Evolutionary conservation across 2,888 invertebrate genomes (phyloP).

Genomic region (Sarcophaga carnaria): DNA sequence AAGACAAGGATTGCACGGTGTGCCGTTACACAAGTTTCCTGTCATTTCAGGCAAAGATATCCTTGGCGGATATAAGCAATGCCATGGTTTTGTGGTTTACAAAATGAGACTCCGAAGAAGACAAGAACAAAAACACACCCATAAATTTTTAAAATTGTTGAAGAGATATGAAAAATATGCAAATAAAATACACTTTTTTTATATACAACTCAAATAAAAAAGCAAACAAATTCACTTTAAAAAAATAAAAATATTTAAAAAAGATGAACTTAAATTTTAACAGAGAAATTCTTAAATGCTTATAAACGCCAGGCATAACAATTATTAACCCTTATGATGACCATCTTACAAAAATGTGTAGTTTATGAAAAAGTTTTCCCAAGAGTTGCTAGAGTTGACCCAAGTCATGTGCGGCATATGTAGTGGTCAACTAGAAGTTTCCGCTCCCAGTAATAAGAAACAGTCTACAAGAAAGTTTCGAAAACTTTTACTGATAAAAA

Average conservation of each 20-base stretch:
- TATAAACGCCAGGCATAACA: conserved; percentile 24
- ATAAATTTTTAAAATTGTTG: conserved; percentile 67
- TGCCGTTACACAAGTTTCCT: conserved; percentile 68
- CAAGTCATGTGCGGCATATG: conserved; percentile 60
- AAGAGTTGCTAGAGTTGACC: conserved; percentile 51
- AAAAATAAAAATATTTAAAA: conserved; percentile 3
- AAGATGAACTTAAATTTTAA: not conserved
- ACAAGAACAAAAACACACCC: conserved; percentile 32
- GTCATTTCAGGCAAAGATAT: conserved; percentile 73
- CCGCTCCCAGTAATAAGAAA: conserved; percentile 35
- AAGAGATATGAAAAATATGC: conserved; percentile 67
- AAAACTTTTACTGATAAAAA: conserved; percentile 55
- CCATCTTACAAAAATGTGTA: not conserved
- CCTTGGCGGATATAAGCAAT: conserved; percentile 71
- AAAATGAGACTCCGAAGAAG: not conserved
- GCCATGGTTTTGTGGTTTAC: conserved; percentile 62
- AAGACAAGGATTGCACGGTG: not conserved
- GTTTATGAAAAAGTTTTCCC: conserved; percentile 11
- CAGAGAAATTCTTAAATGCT: not conserved
- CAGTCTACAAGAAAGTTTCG: conserved; percentile 39
- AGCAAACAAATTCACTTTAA: conserved; percentile 42
- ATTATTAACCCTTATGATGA: conserved; percentile 54
- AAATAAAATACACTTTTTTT: conserved; percentile 48
- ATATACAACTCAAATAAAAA: conserved; percentile 33
- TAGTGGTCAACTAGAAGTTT: conserved; percentile 61